Base-by-base conservation (phyloP, 2,113 vertebrate genomes). In the Callopanchax toddi region DNA sequence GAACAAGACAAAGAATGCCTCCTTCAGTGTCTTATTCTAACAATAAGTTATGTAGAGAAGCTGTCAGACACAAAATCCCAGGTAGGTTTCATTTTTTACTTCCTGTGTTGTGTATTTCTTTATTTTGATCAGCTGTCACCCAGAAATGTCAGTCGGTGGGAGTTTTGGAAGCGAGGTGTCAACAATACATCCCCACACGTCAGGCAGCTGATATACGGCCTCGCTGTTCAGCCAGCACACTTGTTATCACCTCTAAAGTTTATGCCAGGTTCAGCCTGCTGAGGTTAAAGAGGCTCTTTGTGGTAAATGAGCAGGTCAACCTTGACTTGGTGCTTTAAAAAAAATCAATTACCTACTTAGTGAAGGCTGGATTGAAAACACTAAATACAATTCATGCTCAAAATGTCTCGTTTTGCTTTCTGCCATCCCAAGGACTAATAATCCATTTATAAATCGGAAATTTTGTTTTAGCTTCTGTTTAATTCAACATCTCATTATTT, bases 311-410 rank as follows among this genome's bases (percentile, higher is more conserved):
- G 49, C 25, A 22, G 71, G 64, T 81, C 60, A 62, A 25, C 51
- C 42, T 3, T 48, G 67, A 75, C 72, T 78, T 60, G 50, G 48
- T 52, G 64, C 56, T 71, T 21, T n/a, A n/a, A 61, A 45, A 62
- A 50, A 78, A 87, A 81, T 84, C 68, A 63, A 81, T 79, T 22
- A 36, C 0, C n/a, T 60, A 37, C 54, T 44, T 71, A 77, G 68
- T 57, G 78, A 78, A 22, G 34, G 48, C 17, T 40, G 54, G 29
- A 45, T 40, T 57, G 36, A 69, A 71, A 9, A 21, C 40, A 3
- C 42, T 63, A 21, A 73, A 62, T 52, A 61, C 11, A 32, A 18
- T 55, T 69, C 44, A 62, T 16, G 59, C 50, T 51, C 11, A 49
- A 51, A 21, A 11, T 57, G 16, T 67, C 11, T 13, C 22, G 4